These are phyloP conservation scores for Apodemia mormo DNA, from an alignment of 2,888 invertebrate species.

Conservation along the genomic window DNA sequence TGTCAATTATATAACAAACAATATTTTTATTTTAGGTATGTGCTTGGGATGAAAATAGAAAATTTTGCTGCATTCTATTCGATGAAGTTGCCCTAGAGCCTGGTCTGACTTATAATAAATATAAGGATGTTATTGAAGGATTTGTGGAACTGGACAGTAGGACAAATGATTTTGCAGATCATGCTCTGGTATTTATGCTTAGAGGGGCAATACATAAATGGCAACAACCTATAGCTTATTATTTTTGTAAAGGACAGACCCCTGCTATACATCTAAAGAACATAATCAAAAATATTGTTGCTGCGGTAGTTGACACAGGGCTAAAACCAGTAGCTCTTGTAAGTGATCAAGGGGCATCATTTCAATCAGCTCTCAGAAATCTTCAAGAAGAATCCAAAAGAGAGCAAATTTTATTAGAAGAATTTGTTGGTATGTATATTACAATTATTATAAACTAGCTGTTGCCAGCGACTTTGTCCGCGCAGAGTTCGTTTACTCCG, in stretches of 20 bases:
- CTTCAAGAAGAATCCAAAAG: conserved; percentile 32
- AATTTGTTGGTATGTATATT: background rate
- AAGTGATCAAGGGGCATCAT: conserved; percentile 34
- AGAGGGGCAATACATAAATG: conserved; percentile 18
- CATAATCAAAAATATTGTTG: conserved; percentile 11
- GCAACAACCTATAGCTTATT: conserved; percentile 33
- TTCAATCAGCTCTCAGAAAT: conserved; percentile 31
- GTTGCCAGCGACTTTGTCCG: too few relatives aligned
- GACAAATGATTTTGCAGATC: background rate
- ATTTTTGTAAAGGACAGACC: conserved; percentile 31
- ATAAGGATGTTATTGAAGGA: background rate
- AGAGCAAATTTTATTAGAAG: conserved; percentile 25
- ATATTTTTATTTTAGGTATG: background rate
- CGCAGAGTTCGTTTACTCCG: too few relatives aligned
- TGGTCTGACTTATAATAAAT: conserved; percentile 32
- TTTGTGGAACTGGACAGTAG: conserved; percentile 1
- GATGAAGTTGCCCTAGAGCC: conserved; percentile 38
- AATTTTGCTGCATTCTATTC: conserved; percentile 37
- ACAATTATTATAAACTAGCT: background rate
- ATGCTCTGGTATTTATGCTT: conserved; percentile 16
- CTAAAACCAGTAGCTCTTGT: conserved; percentile 33
- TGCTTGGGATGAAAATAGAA: conserved; percentile 28
- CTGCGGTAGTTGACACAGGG: conserved; percentile 27
- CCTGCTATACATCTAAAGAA: background rate
- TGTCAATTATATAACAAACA: background rate